A percentile compares a stretch with the other conserved stretches of the same genome.
Evolutionary conservation across 2,888 invertebrate genomes (phyloP).

Genomic region (Sphecodes monilicornis): DNA sequence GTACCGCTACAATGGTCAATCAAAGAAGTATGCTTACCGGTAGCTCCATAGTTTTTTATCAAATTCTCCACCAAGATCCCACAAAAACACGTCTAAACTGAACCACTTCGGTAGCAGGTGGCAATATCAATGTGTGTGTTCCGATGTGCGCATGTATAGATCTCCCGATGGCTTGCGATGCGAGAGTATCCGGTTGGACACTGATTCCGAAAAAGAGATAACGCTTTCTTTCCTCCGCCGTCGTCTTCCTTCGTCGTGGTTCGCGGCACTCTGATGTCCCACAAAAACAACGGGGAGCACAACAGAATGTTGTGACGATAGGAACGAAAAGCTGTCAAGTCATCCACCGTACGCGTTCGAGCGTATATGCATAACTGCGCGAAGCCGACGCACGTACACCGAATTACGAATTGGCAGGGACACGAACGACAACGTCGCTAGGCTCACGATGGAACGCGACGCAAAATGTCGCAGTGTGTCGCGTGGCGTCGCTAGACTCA

Average conservation of each 20-base stretch:
- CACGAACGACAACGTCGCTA: not conserved
- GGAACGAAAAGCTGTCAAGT: slow-evolving; percentile 56
- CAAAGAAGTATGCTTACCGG: not conserved
- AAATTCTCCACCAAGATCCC: not conserved
- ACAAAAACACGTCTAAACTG: slow-evolving; percentile 2
- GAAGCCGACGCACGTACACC: not conserved
- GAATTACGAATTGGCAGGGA: not conserved
- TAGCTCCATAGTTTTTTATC: not conserved
- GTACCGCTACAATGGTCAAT: too few species aligned
- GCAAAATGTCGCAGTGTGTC: not conserved
- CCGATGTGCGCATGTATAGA: not conserved
- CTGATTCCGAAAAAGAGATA: not conserved
- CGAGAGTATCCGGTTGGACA: not conserved
- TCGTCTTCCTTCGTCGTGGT: not conserved
- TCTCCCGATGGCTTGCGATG: not conserved
- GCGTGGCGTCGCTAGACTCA: too few species aligned
- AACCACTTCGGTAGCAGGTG: not conserved
- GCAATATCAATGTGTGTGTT: not conserved
- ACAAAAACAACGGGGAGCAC: not conserved
- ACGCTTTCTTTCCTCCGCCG: slow-evolving; percentile 1
- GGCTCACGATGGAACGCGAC: not conserved
- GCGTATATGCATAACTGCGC: not conserved
- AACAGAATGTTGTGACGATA: slow-evolving; percentile 11
- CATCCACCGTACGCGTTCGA: slow-evolving; percentile 30
- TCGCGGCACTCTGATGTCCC: not conserved